Base-by-base conservation (phyloP, 2,888 invertebrate species). In the Sialis fuliginosa region DNA sequence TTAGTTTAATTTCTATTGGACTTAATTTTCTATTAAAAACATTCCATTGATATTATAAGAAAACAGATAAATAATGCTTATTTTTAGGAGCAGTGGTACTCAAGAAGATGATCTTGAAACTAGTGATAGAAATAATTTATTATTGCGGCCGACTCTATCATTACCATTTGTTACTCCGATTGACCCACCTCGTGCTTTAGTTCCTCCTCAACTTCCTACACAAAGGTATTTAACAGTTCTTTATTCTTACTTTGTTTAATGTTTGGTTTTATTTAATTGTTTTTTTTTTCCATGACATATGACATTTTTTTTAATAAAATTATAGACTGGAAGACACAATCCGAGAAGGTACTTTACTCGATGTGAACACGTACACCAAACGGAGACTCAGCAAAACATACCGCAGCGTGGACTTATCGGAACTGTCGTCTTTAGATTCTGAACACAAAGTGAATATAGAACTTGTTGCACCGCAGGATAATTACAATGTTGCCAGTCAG, bases 21-120 rank as follows among this genome's bases (percentile, higher is more conserved):
- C 43, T n/a, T 45, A 43, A 46, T 22, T 4, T 44, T 37, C 10
- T 7, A 8, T 34, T 5, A 39, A 22, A 9, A 32, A 7, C 39
- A 33, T 10, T 42, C 33, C 12, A 43, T 35, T 40, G 35, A 44
- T 45, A 42, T 37, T 46, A 47, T 49, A 47, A 37, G n/a, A 35
- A 35, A 35, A 35, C 8, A 9, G 39, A 44, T 44, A 42, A 51
- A 42, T 39, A 48, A 41, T 35, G 50, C 42, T 47, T 37, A 47
- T 50, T 57, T 58, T 33, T 55, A 71, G 71, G 61, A 72, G 72
- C 56, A 72, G 72, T 58, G 71, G 72, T 50, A 68, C 72, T 52
- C 65, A 70, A 54, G 74, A 74, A 53, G 73, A 74, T 52, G 73
- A 73, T 52, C 58, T 67, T 12, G 73, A 74, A 48, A 60, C 55